Evolutionary conservation across 2,113 vertebrate genomes (phyloP).

Genomic region (Stegostoma tigrinum): DNA sequence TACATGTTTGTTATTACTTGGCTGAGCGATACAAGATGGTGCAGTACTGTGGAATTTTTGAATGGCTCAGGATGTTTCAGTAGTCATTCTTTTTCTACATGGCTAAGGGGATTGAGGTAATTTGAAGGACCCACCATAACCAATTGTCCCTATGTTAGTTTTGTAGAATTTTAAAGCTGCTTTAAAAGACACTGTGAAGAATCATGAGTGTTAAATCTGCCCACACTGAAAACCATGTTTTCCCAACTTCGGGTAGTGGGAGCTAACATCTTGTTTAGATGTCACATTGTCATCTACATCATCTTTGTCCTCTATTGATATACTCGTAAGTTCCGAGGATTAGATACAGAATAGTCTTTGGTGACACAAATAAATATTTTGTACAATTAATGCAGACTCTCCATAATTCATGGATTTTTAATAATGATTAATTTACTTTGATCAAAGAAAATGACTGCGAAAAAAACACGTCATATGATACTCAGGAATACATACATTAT

Average conservation of each 20-base stretch:
- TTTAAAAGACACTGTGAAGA: background rate
- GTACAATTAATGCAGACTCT: background rate
- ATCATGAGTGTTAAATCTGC: background rate
- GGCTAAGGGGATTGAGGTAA: background rate
- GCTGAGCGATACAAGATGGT: background rate
- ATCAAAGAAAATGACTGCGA: background rate
- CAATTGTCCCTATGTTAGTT: background rate
- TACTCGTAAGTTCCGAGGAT: background rate
- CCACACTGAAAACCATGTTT: background rate
- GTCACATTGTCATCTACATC: background rate
- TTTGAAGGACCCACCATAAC: background rate
- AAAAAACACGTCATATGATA: background rate
- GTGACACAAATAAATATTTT: background rate
- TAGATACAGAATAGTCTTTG: background rate
- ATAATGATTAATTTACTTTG: background rate
- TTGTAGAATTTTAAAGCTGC: background rate
- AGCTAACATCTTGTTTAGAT: background rate
- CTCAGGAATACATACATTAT: background rate
- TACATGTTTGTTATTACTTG: background rate
- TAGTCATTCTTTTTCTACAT: background rate
- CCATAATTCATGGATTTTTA: background rate
- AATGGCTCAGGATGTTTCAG: background rate
- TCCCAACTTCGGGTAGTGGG: background rate
- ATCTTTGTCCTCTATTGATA: background rate
- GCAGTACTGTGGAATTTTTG: background rate